These are phyloP conservation scores for Drosophila mercatorum DNA, from an alignment of 2,888 invertebrate species.

Conservation along the genomic window DNA sequence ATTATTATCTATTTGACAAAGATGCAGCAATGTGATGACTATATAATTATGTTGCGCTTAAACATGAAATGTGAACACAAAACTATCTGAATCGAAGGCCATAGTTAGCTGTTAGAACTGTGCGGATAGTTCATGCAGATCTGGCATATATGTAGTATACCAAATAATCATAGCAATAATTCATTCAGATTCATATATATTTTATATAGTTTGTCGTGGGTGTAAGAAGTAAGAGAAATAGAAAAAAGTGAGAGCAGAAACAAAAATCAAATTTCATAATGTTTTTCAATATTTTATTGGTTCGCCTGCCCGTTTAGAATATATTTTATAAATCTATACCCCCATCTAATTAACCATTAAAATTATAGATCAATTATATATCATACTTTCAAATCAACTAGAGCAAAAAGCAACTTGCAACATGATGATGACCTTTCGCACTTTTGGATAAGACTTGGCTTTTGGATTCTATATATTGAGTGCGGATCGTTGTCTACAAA, in stretches of 20 bases:
- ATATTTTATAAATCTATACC: too few relatives aligned
- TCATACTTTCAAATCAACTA: too few relatives aligned
- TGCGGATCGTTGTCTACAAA: too few relatives aligned
- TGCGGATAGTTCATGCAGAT: background rate
- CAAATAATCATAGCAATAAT: too few relatives aligned
- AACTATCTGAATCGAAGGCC: background rate
- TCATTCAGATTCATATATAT: background rate
- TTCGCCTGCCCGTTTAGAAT: too few relatives aligned
- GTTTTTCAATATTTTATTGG: too few relatives aligned
- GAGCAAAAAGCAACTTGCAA: background rate
- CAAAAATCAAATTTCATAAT: too few relatives aligned
- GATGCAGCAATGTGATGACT: background rate
- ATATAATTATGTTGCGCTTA: background rate
- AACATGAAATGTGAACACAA: background rate
- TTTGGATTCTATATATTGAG: too few relatives aligned
- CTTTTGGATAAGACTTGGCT: background rate
- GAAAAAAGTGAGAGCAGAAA: too few relatives aligned
- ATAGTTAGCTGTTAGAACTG: background rate
- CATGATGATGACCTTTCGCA: background rate
- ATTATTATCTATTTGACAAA: constrained; percentile 1
- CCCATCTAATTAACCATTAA: too few relatives aligned
- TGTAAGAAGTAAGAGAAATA: background rate
- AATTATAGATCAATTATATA: too few relatives aligned
- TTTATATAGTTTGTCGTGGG: background rate
- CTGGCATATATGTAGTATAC: background rate